These are phyloP conservation scores for Bucorvus abyssinicus DNA, from an alignment of 2,797 vertebrate genomes.

Conservation along the genomic window DNA sequence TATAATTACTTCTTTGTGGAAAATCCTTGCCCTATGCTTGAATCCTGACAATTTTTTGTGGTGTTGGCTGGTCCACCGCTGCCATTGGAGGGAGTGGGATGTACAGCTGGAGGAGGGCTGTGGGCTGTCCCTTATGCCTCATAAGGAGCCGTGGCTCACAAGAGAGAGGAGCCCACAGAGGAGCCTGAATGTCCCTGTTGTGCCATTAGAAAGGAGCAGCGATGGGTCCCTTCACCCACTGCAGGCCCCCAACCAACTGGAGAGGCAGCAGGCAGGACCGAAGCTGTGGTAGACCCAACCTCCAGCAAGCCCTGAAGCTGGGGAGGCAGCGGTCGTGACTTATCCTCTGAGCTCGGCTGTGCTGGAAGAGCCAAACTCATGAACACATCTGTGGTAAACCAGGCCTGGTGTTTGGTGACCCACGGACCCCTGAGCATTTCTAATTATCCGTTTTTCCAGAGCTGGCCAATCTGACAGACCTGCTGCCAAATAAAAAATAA, in stretches of 20 bases:
- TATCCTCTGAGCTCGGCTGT: accelerated
- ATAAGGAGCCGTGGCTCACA: background rate
- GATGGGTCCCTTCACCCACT: background rate
- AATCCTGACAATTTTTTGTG: background rate
- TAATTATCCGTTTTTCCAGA: conserved; percentile 17
- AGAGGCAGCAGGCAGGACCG: accelerated
- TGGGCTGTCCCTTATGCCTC: background rate
- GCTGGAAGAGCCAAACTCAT: background rate
- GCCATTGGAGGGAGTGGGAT: accelerated
- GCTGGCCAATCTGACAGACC: background rate
- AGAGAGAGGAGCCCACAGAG: background rate
- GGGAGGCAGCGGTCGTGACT: accelerated
- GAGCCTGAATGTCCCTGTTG: background rate
- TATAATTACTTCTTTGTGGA: conserved; percentile 42
- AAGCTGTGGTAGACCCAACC: background rate
- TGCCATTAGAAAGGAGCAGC: background rate
- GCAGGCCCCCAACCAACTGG: background rate
- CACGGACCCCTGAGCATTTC: background rate
- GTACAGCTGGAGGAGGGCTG: background rate
- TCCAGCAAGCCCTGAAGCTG: background rate
- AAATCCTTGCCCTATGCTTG: background rate
- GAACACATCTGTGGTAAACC: background rate
- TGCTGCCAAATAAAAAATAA: background rate
- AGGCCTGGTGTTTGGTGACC: background rate
- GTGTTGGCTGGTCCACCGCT: accelerated